Evolutionary conservation across 2,888 invertebrate genomes (phyloP), one percentile per base, ranked within the genome.

Genomic region (Willowsia nigromaculata): DNA sequence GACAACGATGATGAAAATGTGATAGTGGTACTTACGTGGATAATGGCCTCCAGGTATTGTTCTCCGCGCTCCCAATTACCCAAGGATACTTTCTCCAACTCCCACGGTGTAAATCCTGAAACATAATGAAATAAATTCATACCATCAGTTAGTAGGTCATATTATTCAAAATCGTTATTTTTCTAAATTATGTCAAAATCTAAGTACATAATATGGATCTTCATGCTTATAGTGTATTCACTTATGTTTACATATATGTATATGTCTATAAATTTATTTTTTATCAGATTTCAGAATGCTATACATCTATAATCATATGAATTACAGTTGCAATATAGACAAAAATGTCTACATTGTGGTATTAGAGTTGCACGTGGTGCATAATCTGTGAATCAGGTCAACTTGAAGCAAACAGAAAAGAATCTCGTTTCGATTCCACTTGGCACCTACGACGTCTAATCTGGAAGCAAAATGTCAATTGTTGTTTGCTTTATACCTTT

Each of bases 41-140:
- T 95, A 81, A 97, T 97, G 90, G 96, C 94, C 71, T 93, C 92
- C 0, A 96, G 95, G 93, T 97, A 97, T 56, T 93, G 93, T 92
- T 96, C 96, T 0, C 95, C 97, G 90, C 97, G 94, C 0, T 94
- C 92, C 98, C 98, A 98, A 22, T 96, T 96, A 6, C 98, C 98
- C 4, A 97, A 93, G 0, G 94, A 92, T 0, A 97, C 96, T 85
- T 94, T 94, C 53, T 94, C 93, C 0, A 90, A 90, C 27, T 95
- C 94, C 94, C 95, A 95, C 0, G 95, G 95, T 76, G 95, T 95
- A 56, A 95, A 94, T 15, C 96, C 96, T 94, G 93, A 62, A 82
- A 65, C 22, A 74, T 7, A 33, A 47, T 43, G n/a, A 18, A 33
- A 13, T 37, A 5, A 2, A n/a, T 68, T 1, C 37, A 53, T 22